Evolutionary conservation across 2,888 invertebrate genomes (phyloP).

Genomic region (Clepsis dumicolana): DNA sequence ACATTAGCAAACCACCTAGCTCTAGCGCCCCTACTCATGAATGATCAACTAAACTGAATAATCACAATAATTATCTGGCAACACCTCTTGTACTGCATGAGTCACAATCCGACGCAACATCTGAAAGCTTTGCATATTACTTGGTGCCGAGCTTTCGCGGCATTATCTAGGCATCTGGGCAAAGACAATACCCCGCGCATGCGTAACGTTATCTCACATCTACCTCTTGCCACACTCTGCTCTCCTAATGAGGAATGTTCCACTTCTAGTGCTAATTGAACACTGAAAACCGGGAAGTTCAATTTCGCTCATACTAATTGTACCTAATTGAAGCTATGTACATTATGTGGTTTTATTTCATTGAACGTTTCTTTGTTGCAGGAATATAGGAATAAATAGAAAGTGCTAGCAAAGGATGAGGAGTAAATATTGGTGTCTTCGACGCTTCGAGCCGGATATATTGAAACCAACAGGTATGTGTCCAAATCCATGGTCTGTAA

Average conservation of each 20-base stretch:
- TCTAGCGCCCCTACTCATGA: slow-evolving; percentile 22
- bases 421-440: slow-evolving; percentile 79
- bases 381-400: slow-evolving; percentile 60
- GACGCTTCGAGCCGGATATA: slow-evolving; percentile 71
- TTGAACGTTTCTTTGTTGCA: slow-evolving; percentile 60
- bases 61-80: slow-evolving; percentile 39
- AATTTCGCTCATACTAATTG: slow-evolving; percentile 66
- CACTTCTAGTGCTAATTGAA: slow-evolving; percentile 73
- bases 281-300: slow-evolving; percentile 53
- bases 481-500: not conserved
- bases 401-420: slow-evolving; percentile 81
- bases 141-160: slow-evolving; percentile 67
- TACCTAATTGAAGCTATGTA: slow-evolving; percentile 60
- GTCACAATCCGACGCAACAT: slow-evolving; percentile 61
- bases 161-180: slow-evolving; percentile 72
- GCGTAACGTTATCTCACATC: slow-evolving; percentile 84
- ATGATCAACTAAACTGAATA: slow-evolving; percentile 25
- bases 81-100: slow-evolving; percentile 51
- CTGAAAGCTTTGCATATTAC: slow-evolving; percentile 67
- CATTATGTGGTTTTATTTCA: slow-evolving; percentile 18
- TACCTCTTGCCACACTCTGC: slow-evolving; percentile 78
- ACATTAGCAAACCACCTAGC: slow-evolving; percentile 22
- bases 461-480: slow-evolving; percentile 74
- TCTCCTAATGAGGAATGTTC: slow-evolving; percentile 82
- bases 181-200: slow-evolving; percentile 82